phyloP scores from a whole-genome alignment of 2,113 vertebrate genomes.

The Clarias magur region DNA sequence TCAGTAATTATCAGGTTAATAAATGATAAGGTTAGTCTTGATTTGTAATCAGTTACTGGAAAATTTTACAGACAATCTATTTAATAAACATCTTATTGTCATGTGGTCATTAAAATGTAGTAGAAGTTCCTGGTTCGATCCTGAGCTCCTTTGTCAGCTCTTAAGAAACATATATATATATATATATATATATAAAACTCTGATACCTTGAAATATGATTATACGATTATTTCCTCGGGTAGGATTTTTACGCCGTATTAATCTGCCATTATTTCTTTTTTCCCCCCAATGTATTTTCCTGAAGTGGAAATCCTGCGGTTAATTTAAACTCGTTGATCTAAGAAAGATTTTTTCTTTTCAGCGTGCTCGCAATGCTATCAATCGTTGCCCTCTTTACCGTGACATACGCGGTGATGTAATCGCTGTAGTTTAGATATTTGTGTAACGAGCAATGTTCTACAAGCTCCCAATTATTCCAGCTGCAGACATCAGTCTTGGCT shows the following conservation, averaged over 20 bases:
- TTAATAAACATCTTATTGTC: background rate
- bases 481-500: slow-evolving; percentile 27
- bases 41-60: background rate
- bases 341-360: background rate
- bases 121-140: background rate
- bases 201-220: background rate
- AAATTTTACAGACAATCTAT: background rate
- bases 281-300: background rate
- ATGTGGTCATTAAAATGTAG: background rate
- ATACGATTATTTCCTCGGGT: background rate
- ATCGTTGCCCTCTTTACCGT: slow-evolving; percentile 7
- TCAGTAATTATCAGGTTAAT: background rate
- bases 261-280: background rate
- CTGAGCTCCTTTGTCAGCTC: background rate
- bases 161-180: too few relatives aligned
- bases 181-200: too few relatives aligned
- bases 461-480: slow-evolving; percentile 29
- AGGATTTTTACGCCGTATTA: background rate
- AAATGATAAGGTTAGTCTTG: background rate
- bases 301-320: background rate
- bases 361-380: background rate
- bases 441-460: slow-evolving; percentile 22
- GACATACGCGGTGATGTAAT: background rate
- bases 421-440: slow-evolving; percentile 23
- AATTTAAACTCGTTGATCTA: background rate